Base-by-base conservation (phyloP, 2,797 vertebrate genomes). In the Leptoclinus maculatus region DNA sequence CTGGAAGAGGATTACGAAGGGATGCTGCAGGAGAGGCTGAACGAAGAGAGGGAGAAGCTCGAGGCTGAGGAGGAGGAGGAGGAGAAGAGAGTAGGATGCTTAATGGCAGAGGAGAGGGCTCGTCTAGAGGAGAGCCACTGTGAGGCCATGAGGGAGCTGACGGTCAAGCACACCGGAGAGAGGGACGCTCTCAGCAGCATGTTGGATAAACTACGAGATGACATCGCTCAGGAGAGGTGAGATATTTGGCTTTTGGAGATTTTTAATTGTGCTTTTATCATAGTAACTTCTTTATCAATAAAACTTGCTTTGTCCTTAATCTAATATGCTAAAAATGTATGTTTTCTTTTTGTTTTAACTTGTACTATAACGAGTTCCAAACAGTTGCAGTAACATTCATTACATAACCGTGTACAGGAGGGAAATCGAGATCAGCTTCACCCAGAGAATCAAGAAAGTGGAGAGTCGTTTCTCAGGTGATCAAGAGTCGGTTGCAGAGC, bases 141-240 rank as follows among this genome's bases (percentile, higher is more conserved):
- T 25, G 87, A 92, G 64, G 90, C 91, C 3, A 0, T 94, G 76
- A 91, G 88, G 76, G 93, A 94, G 78, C 86, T 95, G 79, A 93
- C 59, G 0, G 16, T 29, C 16, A 95, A 91, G 59, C 95, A 96
- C 84, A n/a, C 63, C 0, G 88, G 94, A 49, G 95, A 96, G 90
- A 94, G 93, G 54, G 89, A 92, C 0, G 68, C 79, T 1, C 93
- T 96, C 23, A 67, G 92, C 73, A 16, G 74, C 59, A 88, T 94
- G 80, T 68, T 95, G 83, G 95, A 96, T 74, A 92, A 92, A 74
- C 95, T 98, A 23, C 74, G 92, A 62, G 90, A 92, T 10, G 96
- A 97, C 53, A 92, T 97, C 72, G 67, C 89, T 47, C 93, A 96
- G 78, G 96, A 96, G 78, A 97, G 97, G 98, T 99, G 90, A 97